Evolutionary conservation across 2,888 invertebrate genomes (phyloP), one percentile per base, ranked within the genome.

Genomic region (Cyaniris semiargus): DNA sequence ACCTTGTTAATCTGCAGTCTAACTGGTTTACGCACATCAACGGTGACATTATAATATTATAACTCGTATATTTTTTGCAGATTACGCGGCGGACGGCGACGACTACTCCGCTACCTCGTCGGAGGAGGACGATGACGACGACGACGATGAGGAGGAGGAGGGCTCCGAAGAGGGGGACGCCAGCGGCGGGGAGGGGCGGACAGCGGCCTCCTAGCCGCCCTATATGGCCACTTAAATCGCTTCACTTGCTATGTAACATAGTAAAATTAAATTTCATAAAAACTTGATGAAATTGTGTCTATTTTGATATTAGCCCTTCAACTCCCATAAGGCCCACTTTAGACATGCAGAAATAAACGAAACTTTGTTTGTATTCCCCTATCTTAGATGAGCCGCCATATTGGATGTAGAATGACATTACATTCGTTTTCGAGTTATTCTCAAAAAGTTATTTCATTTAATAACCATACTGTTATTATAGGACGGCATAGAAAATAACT

Each of bases 111-210:
- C 21, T 21, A 88, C 89, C 2, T 86, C 85, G 80, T 92, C 91
- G 34, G 90, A 94, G 79, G 93, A 93, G 7, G 94, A 93, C 23
- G 90, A 92, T 23, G 94, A 85, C 1, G 87, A 84, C 0, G 83
- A 84, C 5, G 83, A 83, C 1, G 84, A 83, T 3, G 86, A 84
- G 3, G 87, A 82, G 0, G 85, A 84, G 0, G 85, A 84, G 4
- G 83, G 82, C 3, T 84, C 84, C 4, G 85, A 84, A 18, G 48
- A 53, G 5, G 83, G 82, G 13, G 85, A 84, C 3, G 83, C 82
- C 6, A 31, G 83, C 82, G 6, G 82, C 84, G 10, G 48, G 74
- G 74, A 72, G 48, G 48, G 13, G 53, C 48, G 15, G 53, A 0
- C 27, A 15, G 13, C 72, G 1, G 13, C 72, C 10, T 38, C 72